Percentiles rank a stretch among this genome's conserved stretches.
Conservation (phyloP, 2,888 invertebrate species). For the Parnassius apollo region DNA sequence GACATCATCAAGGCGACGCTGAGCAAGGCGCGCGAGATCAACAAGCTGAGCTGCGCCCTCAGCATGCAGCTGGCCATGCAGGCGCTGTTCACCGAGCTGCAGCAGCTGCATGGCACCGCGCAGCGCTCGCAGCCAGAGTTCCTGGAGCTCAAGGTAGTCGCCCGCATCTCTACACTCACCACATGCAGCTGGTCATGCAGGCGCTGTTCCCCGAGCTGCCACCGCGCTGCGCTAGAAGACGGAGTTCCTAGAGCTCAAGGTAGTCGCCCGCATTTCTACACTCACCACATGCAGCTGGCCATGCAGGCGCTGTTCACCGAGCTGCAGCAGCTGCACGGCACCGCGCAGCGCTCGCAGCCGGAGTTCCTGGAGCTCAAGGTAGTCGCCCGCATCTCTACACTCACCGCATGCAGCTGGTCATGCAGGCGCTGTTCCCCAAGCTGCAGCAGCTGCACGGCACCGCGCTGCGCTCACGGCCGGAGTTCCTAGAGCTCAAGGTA, state of each 20-base stretch:
- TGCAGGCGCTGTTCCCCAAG: slow-evolving; percentile 93
- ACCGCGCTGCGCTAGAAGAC: slow-evolving; percentile 86
- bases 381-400: neutral
- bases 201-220: slow-evolving; percentile 90
- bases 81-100: slow-evolving; percentile 90
- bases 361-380: slow-evolving; percentile 95
- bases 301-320: slow-evolving; percentile 93
- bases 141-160: slow-evolving; percentile 90
- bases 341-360: slow-evolving; percentile 85
- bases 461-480: slow-evolving; percentile 87
- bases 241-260: slow-evolving; percentile 94
- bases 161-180: neutral
- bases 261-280: slow-evolving; percentile 41
- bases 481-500: slow-evolving; percentile 94
- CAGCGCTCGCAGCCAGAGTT: slow-evolving; percentile 90
- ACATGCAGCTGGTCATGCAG: slow-evolving; percentile 90
- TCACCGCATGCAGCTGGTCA: slow-evolving; percentile 84
- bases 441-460: slow-evolving; percentile 68
- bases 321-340: slow-evolving; percentile 66
- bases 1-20: slow-evolving; percentile 98
- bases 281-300: slow-evolving; percentile 83
- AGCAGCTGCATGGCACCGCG: slow-evolving; percentile 59
- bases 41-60: slow-evolving; percentile 96
- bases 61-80: slow-evolving; percentile 96
- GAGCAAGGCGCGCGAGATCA: slow-evolving; percentile 98